A percentile compares a stretch with the other conserved stretches of the same genome.
These are phyloP conservation scores for Drosophila sp. DNA, from an alignment of 1,140 invertebrate genomes.

Conservation along the genomic window DNA sequence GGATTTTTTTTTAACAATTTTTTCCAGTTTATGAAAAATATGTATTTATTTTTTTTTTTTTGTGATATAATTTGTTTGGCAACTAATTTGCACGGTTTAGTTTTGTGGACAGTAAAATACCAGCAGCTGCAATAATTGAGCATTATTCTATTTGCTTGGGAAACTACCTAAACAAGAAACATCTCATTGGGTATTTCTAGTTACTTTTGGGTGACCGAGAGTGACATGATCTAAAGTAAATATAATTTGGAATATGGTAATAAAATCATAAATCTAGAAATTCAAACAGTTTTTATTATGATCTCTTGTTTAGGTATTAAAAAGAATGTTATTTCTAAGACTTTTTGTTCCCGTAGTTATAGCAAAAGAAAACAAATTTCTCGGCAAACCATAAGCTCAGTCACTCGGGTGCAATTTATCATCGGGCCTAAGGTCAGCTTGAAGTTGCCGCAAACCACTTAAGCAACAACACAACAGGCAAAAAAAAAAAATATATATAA, in stretches of 20 bases:
- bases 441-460: constrained; percentile 40
- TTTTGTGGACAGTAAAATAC: constrained; percentile 49
- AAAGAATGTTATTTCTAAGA: background rate
- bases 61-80: constrained; percentile 55
- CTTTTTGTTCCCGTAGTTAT: constrained; percentile 7
- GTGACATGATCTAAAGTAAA: too few relatives aligned
- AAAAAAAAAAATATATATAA: constrained; percentile 10
- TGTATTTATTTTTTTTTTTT: background rate
- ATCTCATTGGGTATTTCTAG: too few relatives aligned
- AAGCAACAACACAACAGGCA: constrained; percentile 23
- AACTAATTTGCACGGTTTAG: constrained; percentile 62
- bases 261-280: too few relatives aligned
- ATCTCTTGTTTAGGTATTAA: too few relatives aligned
- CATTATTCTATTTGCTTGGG: background rate
- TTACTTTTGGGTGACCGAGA: too few relatives aligned
- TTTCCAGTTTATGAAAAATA: constrained; percentile 14
- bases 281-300: too few relatives aligned
- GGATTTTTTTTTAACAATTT: constrained; percentile 21
- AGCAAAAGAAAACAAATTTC: background rate
- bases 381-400: constrained; percentile 17
- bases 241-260: too few relatives aligned
- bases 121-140: constrained; percentile 35
- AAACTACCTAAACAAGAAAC: background rate
- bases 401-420: constrained; percentile 56
- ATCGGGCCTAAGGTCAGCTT: constrained; percentile 53